Conservation (phyloP, 2,888 invertebrate genomes). For the Beris chalybata region DNA sequence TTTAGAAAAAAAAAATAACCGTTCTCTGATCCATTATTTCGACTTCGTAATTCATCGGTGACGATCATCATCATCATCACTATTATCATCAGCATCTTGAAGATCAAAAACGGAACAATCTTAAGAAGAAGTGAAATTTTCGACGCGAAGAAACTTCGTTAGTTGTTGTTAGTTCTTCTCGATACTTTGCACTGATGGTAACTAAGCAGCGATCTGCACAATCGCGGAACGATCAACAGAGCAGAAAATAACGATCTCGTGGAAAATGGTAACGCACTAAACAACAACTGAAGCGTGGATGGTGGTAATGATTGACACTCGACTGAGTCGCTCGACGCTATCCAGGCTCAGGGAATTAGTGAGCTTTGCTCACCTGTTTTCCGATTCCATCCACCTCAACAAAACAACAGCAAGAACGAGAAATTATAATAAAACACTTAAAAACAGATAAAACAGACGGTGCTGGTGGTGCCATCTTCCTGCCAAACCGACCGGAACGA, state of each 20-base stretch:
- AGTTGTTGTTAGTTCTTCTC: too few relatives aligned
- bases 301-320: constrained; percentile 34
- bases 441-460: constrained; percentile 16
- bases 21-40: constrained; percentile 10
- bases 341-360: constrained; percentile 12
- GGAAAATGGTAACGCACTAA: constrained; percentile 20
- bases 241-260: constrained; percentile 33
- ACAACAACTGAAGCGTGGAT: constrained; percentile 26
- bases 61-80: constrained; percentile 4
- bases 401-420: background rate
- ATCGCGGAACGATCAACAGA: constrained; percentile 33
- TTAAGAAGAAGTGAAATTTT: too few relatives aligned
- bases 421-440: constrained; percentile 8
- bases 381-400: constrained; percentile 1
- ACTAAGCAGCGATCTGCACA: constrained; percentile 7
- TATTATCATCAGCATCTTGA: background rate
- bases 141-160: too few relatives aligned
- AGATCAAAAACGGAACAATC: too few relatives aligned
- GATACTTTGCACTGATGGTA: background rate
- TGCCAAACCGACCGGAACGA: constrained; percentile 28
- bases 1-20: constrained; percentile 3
- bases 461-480: constrained; percentile 28
- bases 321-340: constrained; percentile 25
- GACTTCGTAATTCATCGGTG: constrained; percentile 7
- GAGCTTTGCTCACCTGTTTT: constrained; percentile 21